These are phyloP conservation scores for Otis tarda DNA, from an alignment of 2,113 vertebrate species.

Conservation along the genomic window DNA sequence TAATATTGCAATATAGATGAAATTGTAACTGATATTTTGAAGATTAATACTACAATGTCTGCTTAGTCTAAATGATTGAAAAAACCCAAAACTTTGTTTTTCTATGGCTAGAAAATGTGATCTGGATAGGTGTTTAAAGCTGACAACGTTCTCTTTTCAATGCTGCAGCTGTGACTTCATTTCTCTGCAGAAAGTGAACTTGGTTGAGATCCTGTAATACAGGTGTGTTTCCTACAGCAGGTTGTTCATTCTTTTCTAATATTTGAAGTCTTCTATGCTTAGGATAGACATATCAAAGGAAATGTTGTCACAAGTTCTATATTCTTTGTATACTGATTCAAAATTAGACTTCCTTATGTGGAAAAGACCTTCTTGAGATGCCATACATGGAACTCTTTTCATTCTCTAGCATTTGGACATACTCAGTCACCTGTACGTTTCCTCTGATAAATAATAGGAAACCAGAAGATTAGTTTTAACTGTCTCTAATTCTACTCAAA, in stretches of 20 bases:
- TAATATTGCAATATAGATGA: not conserved
- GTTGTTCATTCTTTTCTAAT: not conserved
- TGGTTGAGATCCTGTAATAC: not conserved
- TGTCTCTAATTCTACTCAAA: not conserved
- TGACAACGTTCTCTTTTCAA: not conserved
- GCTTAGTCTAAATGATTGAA: not conserved
- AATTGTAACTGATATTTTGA: not conserved
- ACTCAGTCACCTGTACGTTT: not conserved
- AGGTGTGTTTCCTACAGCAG: conserved; percentile 57
- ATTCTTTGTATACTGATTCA: not conserved
- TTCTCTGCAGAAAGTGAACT: not conserved
- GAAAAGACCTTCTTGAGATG: not conserved
- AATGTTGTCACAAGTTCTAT: not conserved
- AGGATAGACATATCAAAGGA: not conserved
- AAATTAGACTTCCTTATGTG: not conserved
- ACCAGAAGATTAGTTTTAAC: not conserved
- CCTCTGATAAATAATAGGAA: not conserved
- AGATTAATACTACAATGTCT: not conserved
- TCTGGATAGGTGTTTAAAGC: not conserved
- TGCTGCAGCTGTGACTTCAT: conserved; percentile 29
- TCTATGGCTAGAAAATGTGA: not conserved
- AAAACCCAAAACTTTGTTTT: not conserved
- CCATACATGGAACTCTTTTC: not conserved
- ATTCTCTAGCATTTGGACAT: not conserved
- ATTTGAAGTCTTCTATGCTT: not conserved